phyloP scores from a whole-genome alignment of 2,888 invertebrate genomes.

The Erebia ligea region DNA sequence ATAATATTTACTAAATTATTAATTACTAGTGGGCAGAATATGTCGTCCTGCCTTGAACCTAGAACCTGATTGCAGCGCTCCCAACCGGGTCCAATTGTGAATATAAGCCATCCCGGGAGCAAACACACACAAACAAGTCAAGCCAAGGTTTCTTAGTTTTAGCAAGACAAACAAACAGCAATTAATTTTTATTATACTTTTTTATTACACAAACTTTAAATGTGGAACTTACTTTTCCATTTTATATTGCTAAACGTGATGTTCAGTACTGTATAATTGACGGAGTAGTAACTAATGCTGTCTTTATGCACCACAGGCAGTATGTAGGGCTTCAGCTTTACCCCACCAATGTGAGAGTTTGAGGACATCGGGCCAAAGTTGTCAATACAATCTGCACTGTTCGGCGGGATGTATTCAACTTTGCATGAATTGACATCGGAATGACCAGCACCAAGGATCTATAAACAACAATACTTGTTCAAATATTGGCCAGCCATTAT shows the following conservation, averaged over 20 bases:
- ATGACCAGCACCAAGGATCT: constrained; percentile 60
- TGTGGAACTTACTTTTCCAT: constrained; percentile 80
- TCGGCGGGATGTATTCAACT: constrained; percentile 62
- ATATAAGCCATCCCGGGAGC: not conserved
- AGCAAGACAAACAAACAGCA: no score
- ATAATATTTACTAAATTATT: no score
- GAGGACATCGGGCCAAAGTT: constrained; percentile 65
- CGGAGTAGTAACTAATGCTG: constrained; percentile 35
- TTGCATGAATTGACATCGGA: constrained; percentile 62
- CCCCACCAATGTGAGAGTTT: constrained; percentile 67
- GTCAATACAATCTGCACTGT: constrained; percentile 64
- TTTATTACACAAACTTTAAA: no score
- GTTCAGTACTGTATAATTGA: constrained; percentile 70
- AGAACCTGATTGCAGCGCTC: no score
- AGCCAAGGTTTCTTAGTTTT: no score
- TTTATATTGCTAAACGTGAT: constrained; percentile 77
- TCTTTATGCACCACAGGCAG: constrained; percentile 44
- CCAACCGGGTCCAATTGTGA: no score
- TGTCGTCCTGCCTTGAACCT: no score
- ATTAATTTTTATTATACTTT: no score
- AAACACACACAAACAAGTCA: no score
- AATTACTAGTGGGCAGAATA: no score
- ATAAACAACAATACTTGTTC: constrained; percentile 23
- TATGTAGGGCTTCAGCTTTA: constrained; percentile 68
- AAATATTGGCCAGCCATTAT: not conserved